Base-by-base conservation (phyloP, 2,113 vertebrate genomes). In the Terrapene triunguis region DNA sequence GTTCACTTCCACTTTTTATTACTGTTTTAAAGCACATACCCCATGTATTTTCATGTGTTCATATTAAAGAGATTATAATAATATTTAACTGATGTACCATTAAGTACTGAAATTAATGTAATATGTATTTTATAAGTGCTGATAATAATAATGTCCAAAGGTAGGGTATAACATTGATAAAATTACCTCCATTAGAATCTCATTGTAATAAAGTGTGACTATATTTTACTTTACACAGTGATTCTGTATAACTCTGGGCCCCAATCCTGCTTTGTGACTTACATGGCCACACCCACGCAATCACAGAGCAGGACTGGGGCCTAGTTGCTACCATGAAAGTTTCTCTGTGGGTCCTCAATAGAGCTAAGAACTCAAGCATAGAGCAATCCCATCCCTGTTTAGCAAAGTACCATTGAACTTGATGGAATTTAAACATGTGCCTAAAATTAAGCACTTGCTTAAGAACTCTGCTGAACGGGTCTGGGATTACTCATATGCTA, bases 71-170 rank as follows among this genome's bases (percentile, higher is more conserved):
- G 44, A 88, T 32, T 69, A 53, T 51, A 81, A 80, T 69, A 93
- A 82, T 17, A 59, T 90, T 69, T 59, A 81, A 24, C 0, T 0
- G 17, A 42, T 80, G 44, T 79, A 84, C 17, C 59, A 86, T 94
- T 90, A 92, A 92, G 85, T 88, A 22, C 38, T 84, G 54, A 92
- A 88, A 84, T 85, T 82, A 6, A 6, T 84, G 91, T 57, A 78
- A 89, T 53, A 42, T 7, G 5, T 27, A 42, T 78, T 87, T 12
- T 74, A 62, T 44, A 84, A 95, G 65, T 82, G 59, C 6, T 13
- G 76, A 27, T 10, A 93, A 74, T 25, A 95, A 90, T 94, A 91
- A 81, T 82, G 24, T 81, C n/a, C 5, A 57, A 83, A 92, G 82
- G 80, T 85, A 79, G 21, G 84, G 2, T 11, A 4, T 17, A 74